Evolutionary conservation across 2,797 vertebrate species (phyloP), one percentile per base, ranked within the genome.

Genomic region (Thamnophis elegans): DNA sequence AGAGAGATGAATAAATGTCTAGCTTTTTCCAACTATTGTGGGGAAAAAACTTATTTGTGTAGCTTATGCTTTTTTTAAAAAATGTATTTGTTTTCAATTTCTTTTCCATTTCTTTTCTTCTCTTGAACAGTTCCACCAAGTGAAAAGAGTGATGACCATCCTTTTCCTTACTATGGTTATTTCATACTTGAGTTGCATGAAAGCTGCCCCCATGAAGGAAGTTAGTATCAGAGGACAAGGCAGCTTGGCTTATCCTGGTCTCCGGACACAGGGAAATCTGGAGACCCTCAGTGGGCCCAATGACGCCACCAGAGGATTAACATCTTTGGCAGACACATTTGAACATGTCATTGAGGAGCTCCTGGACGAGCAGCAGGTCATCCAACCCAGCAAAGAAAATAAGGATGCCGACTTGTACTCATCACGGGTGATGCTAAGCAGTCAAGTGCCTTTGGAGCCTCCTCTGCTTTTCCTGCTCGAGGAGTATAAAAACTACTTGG

Each of bases 71-170:
- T 2, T 86, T 53, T 36, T 82, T 56, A 13, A 55, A 55, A 92
- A 55, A 36, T 2, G 12, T 25, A 89, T 47, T 32, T 68, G 28
- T 73, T 87, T 82, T 95, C 94, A 94, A 12, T 89, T 1, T n/a
- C 22, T 92, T 88, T 91, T 93, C 90, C 93, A 53, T 96, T 85
- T 95, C 91, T 96, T 78, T 92, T 95, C 28, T 51, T 96, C 90
- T 95, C 95, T 96, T 96, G 89, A 95, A 94, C 98, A 99, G 99
- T 99, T 99, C 98, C 99, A 99, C 98, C 99, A 99, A 99, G 99
- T 99, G 98, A 99, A 99, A 99, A 99, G 99, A 99, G 99, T 99
- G 98, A 99, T 99, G 99, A 99, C 99, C 99, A 99, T 99, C 99
- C 99, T 99, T 99, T 99, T 99, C 98, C 98, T 99, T 99, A 99